Conservation (phyloP, 2,113 vertebrate genomes). For the Mola mola region DNA sequence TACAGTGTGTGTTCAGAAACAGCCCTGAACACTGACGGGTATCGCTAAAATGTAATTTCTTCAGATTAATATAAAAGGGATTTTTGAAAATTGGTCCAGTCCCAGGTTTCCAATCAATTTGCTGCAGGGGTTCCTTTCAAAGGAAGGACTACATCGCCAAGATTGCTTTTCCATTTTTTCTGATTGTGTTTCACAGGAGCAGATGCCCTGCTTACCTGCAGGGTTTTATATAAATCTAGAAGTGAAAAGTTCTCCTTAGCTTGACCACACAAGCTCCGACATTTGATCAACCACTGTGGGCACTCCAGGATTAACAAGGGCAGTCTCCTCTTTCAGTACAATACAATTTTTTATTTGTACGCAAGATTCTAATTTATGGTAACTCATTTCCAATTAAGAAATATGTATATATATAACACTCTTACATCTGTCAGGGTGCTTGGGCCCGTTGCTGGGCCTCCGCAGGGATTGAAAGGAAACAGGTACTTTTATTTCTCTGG, state of each 20-base stretch:
- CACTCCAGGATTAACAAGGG: too few relatives aligned
- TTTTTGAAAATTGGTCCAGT: slow-evolving; percentile 17
- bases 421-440: too few relatives aligned
- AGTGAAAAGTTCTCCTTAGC: background rate
- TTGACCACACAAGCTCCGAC: background rate
- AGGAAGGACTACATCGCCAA: slow-evolving; percentile 16
- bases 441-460: too few relatives aligned
- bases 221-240: slow-evolving; percentile 11
- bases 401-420: too few relatives aligned
- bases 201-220: background rate
- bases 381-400: too few relatives aligned
- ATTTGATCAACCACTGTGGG: background rate
- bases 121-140: slow-evolving; percentile 16
- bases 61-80: background rate
- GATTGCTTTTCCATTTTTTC: slow-evolving; percentile 16
- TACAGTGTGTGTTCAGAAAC: background rate
- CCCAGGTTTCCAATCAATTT: slow-evolving; percentile 6
- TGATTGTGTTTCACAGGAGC: slow-evolving; percentile 25
- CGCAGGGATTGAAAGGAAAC: background rate
- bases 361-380: too few relatives aligned
- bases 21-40: background rate
- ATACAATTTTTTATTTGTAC: too few relatives aligned
- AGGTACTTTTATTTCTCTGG: slow-evolving; percentile 4
- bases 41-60: slow-evolving; percentile 7
- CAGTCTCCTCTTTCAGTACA: too few relatives aligned